Conservation (phyloP, 2,888 invertebrate genomes). For the Cordilura impudica region DNA sequence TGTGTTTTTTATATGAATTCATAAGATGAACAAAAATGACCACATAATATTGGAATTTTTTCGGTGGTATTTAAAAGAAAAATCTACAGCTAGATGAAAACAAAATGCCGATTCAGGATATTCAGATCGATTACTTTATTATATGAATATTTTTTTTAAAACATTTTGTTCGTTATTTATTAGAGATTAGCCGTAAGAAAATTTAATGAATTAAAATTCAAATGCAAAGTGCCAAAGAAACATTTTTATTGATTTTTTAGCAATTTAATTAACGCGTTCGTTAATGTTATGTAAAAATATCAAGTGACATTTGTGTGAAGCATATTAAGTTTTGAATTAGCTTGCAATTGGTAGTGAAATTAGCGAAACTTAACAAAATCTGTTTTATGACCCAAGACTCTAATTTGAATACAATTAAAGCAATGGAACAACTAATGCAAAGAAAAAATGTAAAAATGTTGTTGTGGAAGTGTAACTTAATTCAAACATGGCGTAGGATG, state of each 20-base stretch:
- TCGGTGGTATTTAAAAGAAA: conserved; percentile 52
- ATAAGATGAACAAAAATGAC: conserved; percentile 22
- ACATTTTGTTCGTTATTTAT: conserved; percentile 40
- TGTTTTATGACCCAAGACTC: too few species aligned
- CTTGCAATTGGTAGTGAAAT: too few species aligned
- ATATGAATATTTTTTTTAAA: conserved; percentile 16
- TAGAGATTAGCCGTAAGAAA: conserved; percentile 23
- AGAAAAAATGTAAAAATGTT: too few species aligned
- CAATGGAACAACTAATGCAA: too few species aligned
- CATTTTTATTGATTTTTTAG: not conserved
- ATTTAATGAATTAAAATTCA: not conserved
- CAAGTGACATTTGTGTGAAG: too few species aligned
- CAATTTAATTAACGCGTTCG: too few species aligned
- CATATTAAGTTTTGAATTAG: too few species aligned
- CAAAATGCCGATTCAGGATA: conserved; percentile 54
- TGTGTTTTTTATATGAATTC: not conserved
- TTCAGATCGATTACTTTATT: conserved; percentile 62
- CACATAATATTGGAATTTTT: conserved; percentile 57
- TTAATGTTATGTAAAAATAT: too few species aligned
- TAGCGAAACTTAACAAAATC: too few species aligned
- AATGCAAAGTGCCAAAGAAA: not conserved
- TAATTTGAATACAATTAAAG: too few species aligned
- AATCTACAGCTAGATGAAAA: conserved; percentile 33
- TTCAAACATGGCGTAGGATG: too few species aligned
- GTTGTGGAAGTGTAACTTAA: too few species aligned